Percentiles rank a stretch among this genome's conserved stretches.
Conservation (phyloP, 92 coral and sea anemone species). For the Plumapathes pennacea region DNA sequence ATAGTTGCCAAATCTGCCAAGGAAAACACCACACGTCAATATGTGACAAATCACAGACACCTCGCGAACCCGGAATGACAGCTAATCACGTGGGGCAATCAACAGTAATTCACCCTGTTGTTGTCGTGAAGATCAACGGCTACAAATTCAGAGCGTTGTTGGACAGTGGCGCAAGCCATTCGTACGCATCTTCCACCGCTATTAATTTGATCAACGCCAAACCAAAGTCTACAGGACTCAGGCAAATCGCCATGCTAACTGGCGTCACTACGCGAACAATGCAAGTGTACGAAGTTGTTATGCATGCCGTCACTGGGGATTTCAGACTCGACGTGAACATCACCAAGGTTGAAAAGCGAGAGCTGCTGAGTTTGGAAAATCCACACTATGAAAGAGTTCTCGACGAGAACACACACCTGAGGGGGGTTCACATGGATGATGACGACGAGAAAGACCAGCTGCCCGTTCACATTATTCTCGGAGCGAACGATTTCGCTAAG, state of each 20-base stretch:
- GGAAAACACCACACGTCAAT: constrained; percentile 51
- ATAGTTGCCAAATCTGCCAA: constrained; percentile 21
- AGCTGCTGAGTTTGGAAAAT: constrained; percentile 58
- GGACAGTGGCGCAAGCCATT: constrained; percentile 52
- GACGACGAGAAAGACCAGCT: constrained; percentile 29
- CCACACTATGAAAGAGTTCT: constrained; percentile 53
- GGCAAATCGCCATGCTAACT: constrained; percentile 63
- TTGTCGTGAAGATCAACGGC: constrained; percentile 48
- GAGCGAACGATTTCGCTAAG: constrained; percentile 61
- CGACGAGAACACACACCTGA: constrained; percentile 38
- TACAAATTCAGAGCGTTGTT: constrained; percentile 42
- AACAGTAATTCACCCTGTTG: constrained; percentile 57
- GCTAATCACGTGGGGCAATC: constrained; percentile 44
- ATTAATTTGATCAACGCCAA: constrained; percentile 50
- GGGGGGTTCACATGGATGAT: constrained; percentile 59
- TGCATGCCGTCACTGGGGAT: constrained; percentile 39
- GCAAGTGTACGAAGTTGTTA: constrained; percentile 55
- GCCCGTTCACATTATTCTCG: constrained; percentile 59
- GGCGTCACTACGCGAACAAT: constrained; percentile 55
- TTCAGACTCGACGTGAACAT: constrained; percentile 46
- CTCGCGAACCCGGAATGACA: constrained; percentile 50
- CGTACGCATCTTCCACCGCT: constrained; percentile 60
- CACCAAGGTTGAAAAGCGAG: constrained; percentile 49
- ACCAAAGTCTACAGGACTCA: constrained; percentile 32
- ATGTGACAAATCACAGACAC: constrained; percentile 21